Evolutionary conservation across 2,888 invertebrate genomes (phyloP).

Genomic region (Coenonympha glycerion): DNA sequence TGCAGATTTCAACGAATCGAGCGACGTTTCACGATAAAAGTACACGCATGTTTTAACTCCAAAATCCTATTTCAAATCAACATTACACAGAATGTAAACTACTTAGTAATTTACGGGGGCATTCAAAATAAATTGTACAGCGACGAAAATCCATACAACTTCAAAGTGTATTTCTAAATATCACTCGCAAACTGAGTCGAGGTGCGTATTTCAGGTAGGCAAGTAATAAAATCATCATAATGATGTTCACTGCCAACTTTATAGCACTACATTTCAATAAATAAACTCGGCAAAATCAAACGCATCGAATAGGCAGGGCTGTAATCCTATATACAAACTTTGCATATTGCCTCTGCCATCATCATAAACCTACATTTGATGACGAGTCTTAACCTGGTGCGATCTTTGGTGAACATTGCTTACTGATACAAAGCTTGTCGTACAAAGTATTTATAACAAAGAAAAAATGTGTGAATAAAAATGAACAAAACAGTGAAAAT

Average conservation of each 20-base stretch:
- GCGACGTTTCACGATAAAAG: too few species aligned
- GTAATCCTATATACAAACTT: slow-evolving; percentile 38
- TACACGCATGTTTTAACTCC: neutral
- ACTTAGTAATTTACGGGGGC: neutral
- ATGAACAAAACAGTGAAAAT: too few species aligned
- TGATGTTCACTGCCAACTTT: slow-evolving; percentile 27
- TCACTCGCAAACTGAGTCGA: slow-evolving; percentile 4
- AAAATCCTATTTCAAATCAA: neutral
- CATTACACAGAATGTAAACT: neutral
- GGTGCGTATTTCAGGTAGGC: slow-evolving; percentile 24
- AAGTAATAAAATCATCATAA: slow-evolving; percentile 28
- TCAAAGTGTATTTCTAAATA: slow-evolving; percentile 16
- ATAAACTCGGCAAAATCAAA: slow-evolving; percentile 33
- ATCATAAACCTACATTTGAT: slow-evolving; percentile 28
- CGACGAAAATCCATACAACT: slow-evolving; percentile 7
- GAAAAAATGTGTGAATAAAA: neutral
- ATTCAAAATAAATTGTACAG: slow-evolving; percentile 6
- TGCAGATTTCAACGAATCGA: too few species aligned
- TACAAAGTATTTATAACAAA: neutral
- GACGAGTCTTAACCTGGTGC: slow-evolving; percentile 3
- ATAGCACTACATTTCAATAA: slow-evolving; percentile 30
- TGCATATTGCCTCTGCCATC: slow-evolving; percentile 17
- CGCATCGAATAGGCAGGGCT: slow-evolving; percentile 29
- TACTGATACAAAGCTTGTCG: neutral
- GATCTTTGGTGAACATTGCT: neutral